Percentiles rank a stretch among this genome's conserved stretches.
phyloP scores from a whole-genome alignment of 1,140 invertebrate genomes.

The Brachionus sp. region DNA sequence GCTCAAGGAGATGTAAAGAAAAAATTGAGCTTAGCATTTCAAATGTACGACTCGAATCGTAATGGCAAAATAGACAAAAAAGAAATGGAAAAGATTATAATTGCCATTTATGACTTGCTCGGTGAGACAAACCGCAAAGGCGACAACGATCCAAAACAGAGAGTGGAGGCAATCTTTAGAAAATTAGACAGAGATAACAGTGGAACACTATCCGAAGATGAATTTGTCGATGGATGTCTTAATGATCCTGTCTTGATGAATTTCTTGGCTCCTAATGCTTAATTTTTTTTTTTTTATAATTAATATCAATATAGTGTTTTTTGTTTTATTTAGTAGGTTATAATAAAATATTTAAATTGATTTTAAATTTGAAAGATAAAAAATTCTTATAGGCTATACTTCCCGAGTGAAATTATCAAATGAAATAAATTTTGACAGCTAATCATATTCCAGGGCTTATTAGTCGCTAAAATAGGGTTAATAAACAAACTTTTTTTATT shows the following conservation, averaged over 20 bases:
- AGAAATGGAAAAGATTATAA: slow-evolving; percentile 45
- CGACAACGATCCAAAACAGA: slow-evolving; percentile 42
- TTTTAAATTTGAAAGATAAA: not conserved
- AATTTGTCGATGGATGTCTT: slow-evolving; percentile 44
- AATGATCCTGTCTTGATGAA: not conserved
- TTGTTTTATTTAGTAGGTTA: not conserved
- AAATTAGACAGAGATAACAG: slow-evolving; percentile 33
- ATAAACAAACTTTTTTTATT: not conserved
- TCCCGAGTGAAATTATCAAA: not conserved
- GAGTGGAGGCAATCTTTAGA: slow-evolving; percentile 6
- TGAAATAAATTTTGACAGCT: not conserved
- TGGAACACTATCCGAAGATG: slow-evolving; percentile 8
- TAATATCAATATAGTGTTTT: not conserved
- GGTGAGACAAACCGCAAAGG: slow-evolving; percentile 46
- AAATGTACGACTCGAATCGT: slow-evolving; percentile 45
- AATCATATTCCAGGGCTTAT: not conserved
- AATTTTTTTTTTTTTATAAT: not conserved
- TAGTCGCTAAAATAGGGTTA: not conserved
- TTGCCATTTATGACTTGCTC: slow-evolving; percentile 54
- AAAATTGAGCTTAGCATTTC: slow-evolving; percentile 28
- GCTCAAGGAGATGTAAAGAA: slow-evolving; percentile 29
- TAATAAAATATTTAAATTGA: not conserved
- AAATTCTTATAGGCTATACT: not conserved
- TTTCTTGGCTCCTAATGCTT: slow-evolving; percentile 40
- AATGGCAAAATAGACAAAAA: slow-evolving; percentile 45